phyloP scores from a whole-genome alignment of 64 coral and sea anemone genomes.

The Anthopleura sola region DNA sequence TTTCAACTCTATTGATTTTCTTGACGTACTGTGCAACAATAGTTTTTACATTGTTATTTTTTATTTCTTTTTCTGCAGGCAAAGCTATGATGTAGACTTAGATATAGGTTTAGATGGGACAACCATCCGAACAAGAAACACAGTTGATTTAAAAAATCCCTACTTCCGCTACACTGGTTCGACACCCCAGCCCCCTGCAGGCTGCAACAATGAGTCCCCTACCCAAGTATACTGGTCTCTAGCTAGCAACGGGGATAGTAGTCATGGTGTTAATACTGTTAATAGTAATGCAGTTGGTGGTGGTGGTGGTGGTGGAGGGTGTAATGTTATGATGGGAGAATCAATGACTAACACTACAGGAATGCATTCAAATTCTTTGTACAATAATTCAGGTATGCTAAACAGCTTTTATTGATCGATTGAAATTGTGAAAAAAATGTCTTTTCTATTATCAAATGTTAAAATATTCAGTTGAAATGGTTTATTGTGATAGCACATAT shows the following conservation, averaged over 20 bases:
- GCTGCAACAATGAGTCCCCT: slow-evolving; percentile 77
- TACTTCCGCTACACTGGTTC: slow-evolving; percentile 92
- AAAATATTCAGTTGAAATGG: no score
- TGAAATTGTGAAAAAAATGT: no score
- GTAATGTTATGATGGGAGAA: slow-evolving; percentile 8
- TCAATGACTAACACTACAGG: slow-evolving; percentile 4
- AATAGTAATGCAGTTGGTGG: slow-evolving; percentile 19
- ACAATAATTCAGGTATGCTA: slow-evolving; percentile 7
- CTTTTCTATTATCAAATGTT: no score
- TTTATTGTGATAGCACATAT: no score
- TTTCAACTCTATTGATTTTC: no score
- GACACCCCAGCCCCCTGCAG: slow-evolving; percentile 54
- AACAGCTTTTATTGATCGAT: no score
- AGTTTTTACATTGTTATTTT: no score
- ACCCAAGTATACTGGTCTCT: slow-evolving; percentile 92
- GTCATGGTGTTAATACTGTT: slow-evolving; percentile 3
- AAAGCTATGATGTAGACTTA: slow-evolving; percentile 97
- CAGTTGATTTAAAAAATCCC: slow-evolving; percentile 88
- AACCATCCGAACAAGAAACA: slow-evolving; percentile 68
- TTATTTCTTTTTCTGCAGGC: slow-evolving; percentile 23
- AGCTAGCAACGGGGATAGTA: slow-evolving; percentile 33
- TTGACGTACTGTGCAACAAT: no score
- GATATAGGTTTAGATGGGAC: slow-evolving; percentile 81
- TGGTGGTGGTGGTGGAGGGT: not conserved
- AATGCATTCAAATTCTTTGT: slow-evolving; percentile 13